These are phyloP conservation scores for Holocentrus rufus DNA, from an alignment of 2,797 vertebrate genomes.

Conservation along the genomic window DNA sequence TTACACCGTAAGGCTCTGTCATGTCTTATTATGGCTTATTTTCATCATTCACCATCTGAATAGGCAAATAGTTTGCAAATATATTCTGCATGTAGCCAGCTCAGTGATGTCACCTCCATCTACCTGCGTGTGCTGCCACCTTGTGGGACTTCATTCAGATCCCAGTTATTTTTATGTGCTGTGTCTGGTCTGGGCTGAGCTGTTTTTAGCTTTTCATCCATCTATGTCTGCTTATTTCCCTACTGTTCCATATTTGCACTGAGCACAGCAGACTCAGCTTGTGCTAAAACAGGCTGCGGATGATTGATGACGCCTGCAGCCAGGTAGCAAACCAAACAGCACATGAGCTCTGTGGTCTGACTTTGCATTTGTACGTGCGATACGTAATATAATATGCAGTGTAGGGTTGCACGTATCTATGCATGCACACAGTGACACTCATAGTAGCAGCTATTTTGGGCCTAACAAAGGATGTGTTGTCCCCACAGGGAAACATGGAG, in stretches of 20 bases:
- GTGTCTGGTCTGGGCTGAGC: conserved; percentile 19
- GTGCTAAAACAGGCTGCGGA: conserved; percentile 50
- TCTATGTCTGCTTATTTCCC: conserved; percentile 60
- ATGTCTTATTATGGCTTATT: conserved; percentile 1
- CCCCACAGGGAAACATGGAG: conserved; percentile 88
- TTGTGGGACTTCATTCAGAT: conserved; percentile 45
- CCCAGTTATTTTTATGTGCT: conserved; percentile 14
- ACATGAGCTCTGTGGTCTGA: conserved; percentile 22
- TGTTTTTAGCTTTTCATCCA: conserved; percentile 65
- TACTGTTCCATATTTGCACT: conserved; percentile 51
- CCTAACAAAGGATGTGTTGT: conserved; percentile 14
- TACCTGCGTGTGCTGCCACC: conserved; percentile 39
- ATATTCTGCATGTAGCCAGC: conserved; percentile 15
- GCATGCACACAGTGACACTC: background rate
- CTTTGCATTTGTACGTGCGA: conserved; percentile 29
- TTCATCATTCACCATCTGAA: background rate
- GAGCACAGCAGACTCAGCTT: conserved; percentile 56
- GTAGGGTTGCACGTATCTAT: background rate
- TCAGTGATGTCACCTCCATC: conserved; percentile 36
- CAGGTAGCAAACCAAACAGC: conserved; percentile 34
- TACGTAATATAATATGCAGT: background rate
- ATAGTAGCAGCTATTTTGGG: background rate
- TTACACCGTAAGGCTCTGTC: conserved; percentile 88
- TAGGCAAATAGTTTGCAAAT: background rate
- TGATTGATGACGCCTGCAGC: conserved; percentile 68